phyloP scores from a whole-genome alignment of 1,140 invertebrate species.

The Drosophila insularis region DNA sequence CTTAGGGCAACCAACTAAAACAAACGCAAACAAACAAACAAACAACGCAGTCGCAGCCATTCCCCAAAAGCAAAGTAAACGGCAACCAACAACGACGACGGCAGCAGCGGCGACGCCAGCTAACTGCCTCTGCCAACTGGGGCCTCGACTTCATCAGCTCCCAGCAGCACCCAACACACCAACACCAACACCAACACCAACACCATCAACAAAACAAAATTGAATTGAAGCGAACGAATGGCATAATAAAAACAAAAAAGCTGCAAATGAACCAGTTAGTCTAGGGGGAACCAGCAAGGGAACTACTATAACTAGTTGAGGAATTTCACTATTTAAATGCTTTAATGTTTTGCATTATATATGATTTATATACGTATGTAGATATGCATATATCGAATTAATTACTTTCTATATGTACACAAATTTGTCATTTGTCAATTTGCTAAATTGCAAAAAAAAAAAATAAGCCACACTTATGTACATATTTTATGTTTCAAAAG shows the following conservation, averaged over 20 bases:
- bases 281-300: neutral
- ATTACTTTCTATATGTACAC: neutral
- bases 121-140: conserved; percentile 20
- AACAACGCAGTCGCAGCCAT: conserved; percentile 57
- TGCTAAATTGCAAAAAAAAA: too few relatives aligned
- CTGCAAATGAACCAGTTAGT: conserved; percentile 51
- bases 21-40: conserved; percentile 70
- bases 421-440: too few relatives aligned
- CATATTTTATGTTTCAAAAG: too few relatives aligned
- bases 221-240: conserved; percentile 64
- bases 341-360: conserved; percentile 24
- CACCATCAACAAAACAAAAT: conserved; percentile 57
- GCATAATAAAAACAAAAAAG: conserved; percentile 58
- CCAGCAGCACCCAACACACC: neutral
- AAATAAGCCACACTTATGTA: too few relatives aligned
- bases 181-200: conserved; percentile 14
- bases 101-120: conserved; percentile 43
- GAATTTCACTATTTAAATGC: neutral
- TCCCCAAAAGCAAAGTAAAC: conserved; percentile 30
- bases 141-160: conserved; percentile 21
- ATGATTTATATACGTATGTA: neutral
- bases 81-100: conserved; percentile 30
- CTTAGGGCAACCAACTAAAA: conserved; percentile 58
- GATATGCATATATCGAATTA: conserved; percentile 17
- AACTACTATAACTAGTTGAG: neutral